Evolutionary conservation across 2,113 vertebrate species (phyloP).

Genomic region (Tetrax tetrax): DNA sequence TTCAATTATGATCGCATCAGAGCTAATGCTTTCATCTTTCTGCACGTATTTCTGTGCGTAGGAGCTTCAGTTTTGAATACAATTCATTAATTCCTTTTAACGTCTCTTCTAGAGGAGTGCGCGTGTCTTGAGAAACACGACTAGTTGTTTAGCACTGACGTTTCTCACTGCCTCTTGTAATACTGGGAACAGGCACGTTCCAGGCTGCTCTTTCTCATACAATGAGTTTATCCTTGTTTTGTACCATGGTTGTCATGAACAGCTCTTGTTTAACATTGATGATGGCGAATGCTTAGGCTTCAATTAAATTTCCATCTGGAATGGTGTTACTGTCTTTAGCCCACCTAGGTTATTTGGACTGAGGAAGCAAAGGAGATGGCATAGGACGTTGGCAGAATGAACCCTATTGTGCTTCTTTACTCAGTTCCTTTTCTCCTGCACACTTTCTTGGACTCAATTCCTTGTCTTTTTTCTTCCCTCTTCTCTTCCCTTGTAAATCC

Average conservation of each 20-base stretch:
- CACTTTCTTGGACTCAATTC: slow-evolving; percentile 19
- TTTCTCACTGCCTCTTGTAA: not conserved
- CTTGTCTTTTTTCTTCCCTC: slow-evolving; percentile 56
- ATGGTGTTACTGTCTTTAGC: slow-evolving; percentile 7
- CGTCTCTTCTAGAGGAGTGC: not conserved
- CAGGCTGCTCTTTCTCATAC: not conserved
- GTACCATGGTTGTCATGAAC: not conserved
- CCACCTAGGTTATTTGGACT: not conserved
- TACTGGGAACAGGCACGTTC: not conserved
- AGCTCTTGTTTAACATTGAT: not conserved
- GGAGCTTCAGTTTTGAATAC: not conserved
- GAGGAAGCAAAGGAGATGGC: not conserved
- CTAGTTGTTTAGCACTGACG: not conserved
- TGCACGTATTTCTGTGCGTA: not conserved
- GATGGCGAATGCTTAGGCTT: not conserved
- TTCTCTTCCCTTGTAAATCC: slow-evolving; percentile 57
- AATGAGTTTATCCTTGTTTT: not conserved
- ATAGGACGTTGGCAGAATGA: slow-evolving; percentile 24
- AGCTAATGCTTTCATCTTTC: not conserved
- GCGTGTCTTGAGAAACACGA: not conserved
- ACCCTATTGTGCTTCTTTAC: slow-evolving; percentile 6
- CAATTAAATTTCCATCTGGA: not conserved
- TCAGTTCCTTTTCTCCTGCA: slow-evolving; percentile 31
- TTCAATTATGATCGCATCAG: not conserved
- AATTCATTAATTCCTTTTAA: not conserved